These are phyloP conservation scores for Riparia riparia DNA, from an alignment of 2,113 vertebrate genomes.

Conservation along the genomic window DNA sequence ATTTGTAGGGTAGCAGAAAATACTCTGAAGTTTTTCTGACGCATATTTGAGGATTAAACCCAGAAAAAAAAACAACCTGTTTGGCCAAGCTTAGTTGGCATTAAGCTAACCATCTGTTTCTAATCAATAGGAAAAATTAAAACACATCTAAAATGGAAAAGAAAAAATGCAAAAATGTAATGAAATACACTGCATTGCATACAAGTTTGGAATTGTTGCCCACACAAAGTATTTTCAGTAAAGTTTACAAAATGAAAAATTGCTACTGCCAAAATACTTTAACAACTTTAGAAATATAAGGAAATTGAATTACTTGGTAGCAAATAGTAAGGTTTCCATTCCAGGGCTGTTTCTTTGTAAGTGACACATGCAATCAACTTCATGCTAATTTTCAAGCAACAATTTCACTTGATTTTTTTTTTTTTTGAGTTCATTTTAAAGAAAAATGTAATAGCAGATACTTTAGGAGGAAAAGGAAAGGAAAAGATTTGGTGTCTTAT, in stretches of 20 bases:
- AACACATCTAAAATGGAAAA: not conserved
- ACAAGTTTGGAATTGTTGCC: not conserved
- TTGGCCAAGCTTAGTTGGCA: accelerated
- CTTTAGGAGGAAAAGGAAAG: not conserved
- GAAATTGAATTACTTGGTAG: not conserved
- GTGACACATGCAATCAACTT: conserved; percentile 39
- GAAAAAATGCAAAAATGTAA: not conserved
- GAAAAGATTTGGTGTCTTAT: not conserved
- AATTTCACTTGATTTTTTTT: not conserved
- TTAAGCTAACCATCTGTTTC: not conserved
- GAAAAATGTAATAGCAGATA: not conserved
- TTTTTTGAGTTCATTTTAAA: not conserved
- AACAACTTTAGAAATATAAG: not conserved
- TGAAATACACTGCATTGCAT: not conserved
- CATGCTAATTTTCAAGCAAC: not conserved
- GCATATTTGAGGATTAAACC: not conserved
- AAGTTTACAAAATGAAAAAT: not conserved
- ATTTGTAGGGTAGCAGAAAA: not conserved
- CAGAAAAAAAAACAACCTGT: not conserved
- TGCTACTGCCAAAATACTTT: not conserved
- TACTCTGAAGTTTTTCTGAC: not conserved
- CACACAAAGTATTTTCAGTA: not conserved
- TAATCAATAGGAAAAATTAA: not conserved
- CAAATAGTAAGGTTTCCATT: conserved; percentile 23
- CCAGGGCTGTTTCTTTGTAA: not conserved